phyloP scores from a whole-genome alignment of 92 coral and sea anemone genomes.

The Phymanthus crucifer region DNA sequence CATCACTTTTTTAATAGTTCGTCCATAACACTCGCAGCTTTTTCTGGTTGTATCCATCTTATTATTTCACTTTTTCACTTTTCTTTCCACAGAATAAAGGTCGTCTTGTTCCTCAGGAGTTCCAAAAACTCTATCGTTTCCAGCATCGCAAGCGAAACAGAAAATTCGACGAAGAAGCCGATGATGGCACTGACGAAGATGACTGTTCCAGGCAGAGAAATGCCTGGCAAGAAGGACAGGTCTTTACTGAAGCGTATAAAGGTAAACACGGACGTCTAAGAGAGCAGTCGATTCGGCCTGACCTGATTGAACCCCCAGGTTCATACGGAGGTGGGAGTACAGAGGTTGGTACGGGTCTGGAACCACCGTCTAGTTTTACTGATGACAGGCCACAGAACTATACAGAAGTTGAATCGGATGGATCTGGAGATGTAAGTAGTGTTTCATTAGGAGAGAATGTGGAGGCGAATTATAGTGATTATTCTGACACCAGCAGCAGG shows the following conservation, averaged over 20 bases:
- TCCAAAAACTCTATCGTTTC: conserved; percentile 59
- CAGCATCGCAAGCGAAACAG: conserved; percentile 64
- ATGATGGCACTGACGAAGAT: conserved; percentile 45
- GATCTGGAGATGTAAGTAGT: background rate
- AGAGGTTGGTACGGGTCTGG: background rate
- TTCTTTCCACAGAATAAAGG: conserved; percentile 28
- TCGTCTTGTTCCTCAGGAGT: conserved; percentile 67
- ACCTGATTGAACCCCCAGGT: background rate
- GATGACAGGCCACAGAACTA: background rate
- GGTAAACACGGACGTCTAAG: conserved; percentile 64
- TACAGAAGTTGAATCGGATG: background rate
- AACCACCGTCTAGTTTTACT: background rate
- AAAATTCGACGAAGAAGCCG: conserved; percentile 69
- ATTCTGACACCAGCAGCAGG: background rate
- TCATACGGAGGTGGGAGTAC: background rate
- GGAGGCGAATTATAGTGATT: background rate
- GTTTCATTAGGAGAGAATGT: background rate
- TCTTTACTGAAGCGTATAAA: conserved; percentile 61
- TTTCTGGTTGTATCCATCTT: background rate
- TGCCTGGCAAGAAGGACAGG: conserved; percentile 87
- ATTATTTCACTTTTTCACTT: background rate
- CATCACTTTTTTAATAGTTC: background rate
- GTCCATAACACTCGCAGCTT: too few relatives aligned
- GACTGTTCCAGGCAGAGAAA: conserved; percentile 34
- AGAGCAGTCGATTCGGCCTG: conserved; percentile 46